These are phyloP conservation scores for Saimiri boliviensis DNA, from an alignment of 2,113 vertebrate genomes.

Conservation along the genomic window DNA sequence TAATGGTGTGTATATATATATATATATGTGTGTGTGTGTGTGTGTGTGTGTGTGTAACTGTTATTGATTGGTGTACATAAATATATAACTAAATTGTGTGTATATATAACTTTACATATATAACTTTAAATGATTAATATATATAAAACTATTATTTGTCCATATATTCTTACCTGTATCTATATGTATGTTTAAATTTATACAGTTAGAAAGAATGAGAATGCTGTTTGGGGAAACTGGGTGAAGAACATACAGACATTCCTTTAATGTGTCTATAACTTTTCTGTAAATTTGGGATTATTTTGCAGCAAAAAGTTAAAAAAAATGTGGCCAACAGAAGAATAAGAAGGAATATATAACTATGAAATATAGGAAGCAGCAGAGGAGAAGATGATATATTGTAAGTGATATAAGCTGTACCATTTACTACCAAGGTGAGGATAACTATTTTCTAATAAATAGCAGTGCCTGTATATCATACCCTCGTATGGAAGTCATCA, in stretches of 20 bases:
- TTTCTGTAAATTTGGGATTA: neutral
- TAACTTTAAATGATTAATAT: too few species aligned
- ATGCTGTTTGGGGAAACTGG: neutral
- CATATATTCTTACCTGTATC: neutral
- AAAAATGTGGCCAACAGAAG: neutral
- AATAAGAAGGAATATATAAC: neutral
- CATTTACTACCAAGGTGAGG: neutral
- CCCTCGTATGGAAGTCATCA: neutral
- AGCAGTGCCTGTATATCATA: neutral
- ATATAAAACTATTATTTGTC: too few species aligned
- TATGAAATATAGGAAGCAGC: fast-evolving
- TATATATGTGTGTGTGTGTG: too few species aligned
- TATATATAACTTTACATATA: too few species aligned
- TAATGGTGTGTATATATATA: neutral
- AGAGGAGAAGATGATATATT: neutral
- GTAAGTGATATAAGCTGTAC: neutral
- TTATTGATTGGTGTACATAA: too few species aligned
- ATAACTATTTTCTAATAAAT: neutral
- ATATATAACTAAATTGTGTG: too few species aligned
- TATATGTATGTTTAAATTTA: neutral
- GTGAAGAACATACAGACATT: neutral
- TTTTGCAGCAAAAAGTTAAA: neutral
- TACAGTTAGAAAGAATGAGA: neutral
- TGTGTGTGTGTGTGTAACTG: too few species aligned
- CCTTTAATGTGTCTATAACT: neutral